A percentile compares a stretch with the other conserved stretches of the same genome.
phyloP scores from a whole-genome alignment of 2,797 vertebrate species.

The Peromyscus aztecus region DNA sequence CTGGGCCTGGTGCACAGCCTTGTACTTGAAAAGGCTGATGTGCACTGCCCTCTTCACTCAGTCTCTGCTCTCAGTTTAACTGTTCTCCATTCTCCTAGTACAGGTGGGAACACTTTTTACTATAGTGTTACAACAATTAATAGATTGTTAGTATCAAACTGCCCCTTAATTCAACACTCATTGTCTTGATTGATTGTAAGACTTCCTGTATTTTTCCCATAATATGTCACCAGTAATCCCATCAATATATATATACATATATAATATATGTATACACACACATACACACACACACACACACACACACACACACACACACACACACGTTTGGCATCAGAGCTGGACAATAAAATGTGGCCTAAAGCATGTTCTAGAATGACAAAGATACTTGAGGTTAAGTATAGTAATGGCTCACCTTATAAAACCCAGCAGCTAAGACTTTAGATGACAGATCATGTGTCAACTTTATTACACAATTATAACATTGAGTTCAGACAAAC shows the following conservation, averaged over 20 bases:
- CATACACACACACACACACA: too few species aligned
- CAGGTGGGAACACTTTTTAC: neutral
- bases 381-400: constrained; percentile 1
- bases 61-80: neutral
- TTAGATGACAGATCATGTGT: neutral
- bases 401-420: neutral
- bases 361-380: neutral
- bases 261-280: neutral
- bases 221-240: neutral
- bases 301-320: too few species aligned
- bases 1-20: rapidly evolving
- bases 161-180: neutral
- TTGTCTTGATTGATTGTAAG: constrained; percentile 8
- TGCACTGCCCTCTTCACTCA: neutral
- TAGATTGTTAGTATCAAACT: neutral
- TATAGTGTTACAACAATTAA: neutral
- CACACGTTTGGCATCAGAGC: neutral
- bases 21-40: rapidly evolving
- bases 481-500: neutral
- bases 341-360: neutral
- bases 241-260: neutral
- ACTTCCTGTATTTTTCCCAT: neutral
- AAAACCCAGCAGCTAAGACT: neutral
- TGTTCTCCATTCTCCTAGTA: neutral
- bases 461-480: neutral